phyloP scores from a whole-genome alignment of 1,140 invertebrate genomes.

The Nasonia vitripennis region DNA sequence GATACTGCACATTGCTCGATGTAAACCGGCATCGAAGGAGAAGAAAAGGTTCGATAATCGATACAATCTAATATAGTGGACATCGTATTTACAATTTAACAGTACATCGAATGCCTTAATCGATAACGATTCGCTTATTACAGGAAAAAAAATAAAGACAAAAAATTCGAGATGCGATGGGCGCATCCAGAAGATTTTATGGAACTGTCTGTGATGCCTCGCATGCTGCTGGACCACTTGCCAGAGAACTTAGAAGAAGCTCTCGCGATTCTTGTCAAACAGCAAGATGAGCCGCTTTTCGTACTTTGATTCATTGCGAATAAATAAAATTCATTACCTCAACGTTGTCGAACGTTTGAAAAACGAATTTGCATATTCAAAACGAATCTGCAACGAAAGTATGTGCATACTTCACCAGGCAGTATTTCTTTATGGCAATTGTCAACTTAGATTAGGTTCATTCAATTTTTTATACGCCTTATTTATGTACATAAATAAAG shows the following conservation, averaged over 20 bases:
- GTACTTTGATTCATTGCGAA: conserved; percentile 59
- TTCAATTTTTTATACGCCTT: conserved; percentile 57
- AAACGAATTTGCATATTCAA: conserved; percentile 20
- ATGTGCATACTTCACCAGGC: background rate
- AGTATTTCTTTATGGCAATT: conserved; percentile 36
- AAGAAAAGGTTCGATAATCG: conserved; percentile 59
- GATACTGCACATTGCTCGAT: conserved; percentile 83
- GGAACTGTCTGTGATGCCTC: conserved; percentile 84
- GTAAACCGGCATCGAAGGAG: conserved; percentile 70
- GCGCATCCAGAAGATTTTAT: conserved; percentile 84
- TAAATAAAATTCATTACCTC: background rate
- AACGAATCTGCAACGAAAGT: conserved; percentile 8
- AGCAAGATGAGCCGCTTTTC: conserved; percentile 67
- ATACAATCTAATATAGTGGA: background rate
- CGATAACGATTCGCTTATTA: conserved; percentile 40
- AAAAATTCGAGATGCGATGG: conserved; percentile 84
- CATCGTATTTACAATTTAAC: conserved; percentile 17
- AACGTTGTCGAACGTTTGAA: background rate
- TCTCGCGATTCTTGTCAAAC: conserved; percentile 77
- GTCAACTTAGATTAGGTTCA: conserved; percentile 37
- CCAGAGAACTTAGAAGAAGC: conserved; percentile 83
- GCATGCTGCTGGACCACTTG: conserved; percentile 85
- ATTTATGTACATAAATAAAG: conserved; percentile 50
- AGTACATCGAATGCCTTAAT: background rate
- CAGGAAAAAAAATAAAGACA: conserved; percentile 65